Evolutionary conservation across 2,797 vertebrate species (phyloP).

Genomic region (Benthosema pterotum): DNA sequence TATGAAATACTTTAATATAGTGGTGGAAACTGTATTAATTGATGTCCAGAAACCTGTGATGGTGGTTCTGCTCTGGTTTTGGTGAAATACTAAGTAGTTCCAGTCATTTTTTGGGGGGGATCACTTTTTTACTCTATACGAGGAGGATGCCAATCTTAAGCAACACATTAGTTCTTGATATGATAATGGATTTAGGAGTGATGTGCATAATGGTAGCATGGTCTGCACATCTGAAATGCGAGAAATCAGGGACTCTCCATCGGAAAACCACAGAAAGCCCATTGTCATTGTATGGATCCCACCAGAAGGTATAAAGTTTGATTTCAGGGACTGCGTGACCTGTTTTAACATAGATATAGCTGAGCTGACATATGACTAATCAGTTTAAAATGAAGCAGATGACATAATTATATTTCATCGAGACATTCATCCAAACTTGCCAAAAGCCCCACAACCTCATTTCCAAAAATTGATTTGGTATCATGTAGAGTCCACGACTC

Average conservation of each 20-base stretch:
- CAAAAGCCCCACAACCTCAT: neutral
- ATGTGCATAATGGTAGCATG: neutral
- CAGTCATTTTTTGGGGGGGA: too few species aligned
- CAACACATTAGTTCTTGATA: neutral
- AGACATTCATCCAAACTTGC: neutral
- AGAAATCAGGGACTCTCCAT: too few species aligned
- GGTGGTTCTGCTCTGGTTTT: too few species aligned
- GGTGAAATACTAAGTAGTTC: too few species aligned
- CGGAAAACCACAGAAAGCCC: neutral
- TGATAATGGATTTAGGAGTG: neutral
- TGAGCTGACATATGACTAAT: conserved; percentile 3
- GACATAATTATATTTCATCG: conserved; percentile 12
- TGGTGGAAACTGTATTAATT: too few species aligned
- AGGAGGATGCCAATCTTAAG: neutral
- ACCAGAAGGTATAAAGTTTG: neutral
- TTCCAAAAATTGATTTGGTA: conserved; percentile 24
- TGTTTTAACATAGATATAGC: conserved; percentile 2
- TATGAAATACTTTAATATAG: too few species aligned
- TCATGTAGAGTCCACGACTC: conserved; percentile 5
- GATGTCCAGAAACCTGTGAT: too few species aligned
- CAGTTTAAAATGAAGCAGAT: neutral
- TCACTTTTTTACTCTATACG: neutral
- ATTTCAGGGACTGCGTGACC: conserved; percentile 7
- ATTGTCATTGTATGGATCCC: conserved; percentile 14
- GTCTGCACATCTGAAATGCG: too few species aligned